Base-by-base conservation (phyloP, 2,888 invertebrate species). In the Camptogramma bilineatum region DNA sequence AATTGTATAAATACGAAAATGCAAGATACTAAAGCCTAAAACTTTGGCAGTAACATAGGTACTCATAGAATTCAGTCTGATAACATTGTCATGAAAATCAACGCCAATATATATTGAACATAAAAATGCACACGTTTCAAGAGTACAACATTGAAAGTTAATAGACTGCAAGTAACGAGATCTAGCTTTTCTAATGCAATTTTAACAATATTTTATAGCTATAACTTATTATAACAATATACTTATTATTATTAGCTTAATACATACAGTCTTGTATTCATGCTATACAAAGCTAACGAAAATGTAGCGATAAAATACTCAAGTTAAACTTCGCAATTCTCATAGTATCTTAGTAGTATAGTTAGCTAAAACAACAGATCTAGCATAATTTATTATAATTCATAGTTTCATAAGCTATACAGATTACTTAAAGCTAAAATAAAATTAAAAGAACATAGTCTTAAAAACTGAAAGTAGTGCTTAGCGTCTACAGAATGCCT, bases 41-140 rank as follows among this genome's bases (percentile, higher is more conserved):
- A 83, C 91, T 91, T 91, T 91, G 91, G 91, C 85, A 88, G 87
- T 86, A 82, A 79, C 79, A 76, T 83, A 89, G 85, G 87, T 89
- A 89, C 86, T 81, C 80, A 81, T 80, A 80, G 77, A 79, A 82
- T 78, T 90, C 90, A 91, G 90, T 84, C 81, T 79, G 76, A 55
- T 54, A 73, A 69, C 67, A 64, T 74, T 77, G 74, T 75, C 77
- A 76, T 73, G 73, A 21, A 42, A 57, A 52, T 61, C 34, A 56
- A 61, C 59, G 47, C 65, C 66, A 57, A 54, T 59, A 57, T n/a
- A 56, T 52, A 55, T 55, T 58, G 44, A 55, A 62, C 52, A 51
- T 60, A 31, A 62, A 52, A 58, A 48, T 50, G 57, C 57, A 51
- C 46, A 42, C 31, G 61, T 34, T 54, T 58, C 42, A 55, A 55